Evolutionary conservation across 2,113 vertebrate species (phyloP).

Genomic region (Tursiops truncatus): DNA sequence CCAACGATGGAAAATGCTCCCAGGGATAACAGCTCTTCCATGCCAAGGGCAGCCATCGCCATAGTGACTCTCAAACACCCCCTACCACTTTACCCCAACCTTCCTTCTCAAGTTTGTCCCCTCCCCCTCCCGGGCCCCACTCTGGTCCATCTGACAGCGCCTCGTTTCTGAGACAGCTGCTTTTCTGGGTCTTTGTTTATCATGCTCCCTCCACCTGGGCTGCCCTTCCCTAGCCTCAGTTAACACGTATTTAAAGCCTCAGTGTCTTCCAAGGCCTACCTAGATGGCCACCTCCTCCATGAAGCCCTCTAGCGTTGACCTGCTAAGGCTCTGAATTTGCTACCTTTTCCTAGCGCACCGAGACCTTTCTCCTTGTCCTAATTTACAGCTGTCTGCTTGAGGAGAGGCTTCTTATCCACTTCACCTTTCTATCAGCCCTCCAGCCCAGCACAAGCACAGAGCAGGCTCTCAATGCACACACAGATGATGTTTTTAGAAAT

Average conservation of each 20-base stretch:
- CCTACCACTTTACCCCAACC: not conserved
- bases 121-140: not conserved
- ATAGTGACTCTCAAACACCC: not conserved
- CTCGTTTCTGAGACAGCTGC: not conserved
- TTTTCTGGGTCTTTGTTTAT: not conserved
- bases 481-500: not conserved
- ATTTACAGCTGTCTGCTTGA: not conserved
- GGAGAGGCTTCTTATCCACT: not conserved
- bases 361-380: not conserved
- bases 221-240: not conserved
- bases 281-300: not conserved
- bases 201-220: not conserved
- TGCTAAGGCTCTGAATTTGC: not conserved
- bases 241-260: not conserved
- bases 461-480: fast-evolving
- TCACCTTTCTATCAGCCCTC: not conserved
- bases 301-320: not conserved
- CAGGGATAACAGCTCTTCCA: not conserved
- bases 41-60: not conserved
- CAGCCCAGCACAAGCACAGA: not conserved
- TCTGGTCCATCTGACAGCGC: not conserved
- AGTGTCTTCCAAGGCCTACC: not conserved
- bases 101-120: not conserved
- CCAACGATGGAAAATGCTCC: not conserved
- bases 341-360: not conserved